phyloP scores from a whole-genome alignment of 1,140 invertebrate genomes.

The Adoxophyes honmai region DNA sequence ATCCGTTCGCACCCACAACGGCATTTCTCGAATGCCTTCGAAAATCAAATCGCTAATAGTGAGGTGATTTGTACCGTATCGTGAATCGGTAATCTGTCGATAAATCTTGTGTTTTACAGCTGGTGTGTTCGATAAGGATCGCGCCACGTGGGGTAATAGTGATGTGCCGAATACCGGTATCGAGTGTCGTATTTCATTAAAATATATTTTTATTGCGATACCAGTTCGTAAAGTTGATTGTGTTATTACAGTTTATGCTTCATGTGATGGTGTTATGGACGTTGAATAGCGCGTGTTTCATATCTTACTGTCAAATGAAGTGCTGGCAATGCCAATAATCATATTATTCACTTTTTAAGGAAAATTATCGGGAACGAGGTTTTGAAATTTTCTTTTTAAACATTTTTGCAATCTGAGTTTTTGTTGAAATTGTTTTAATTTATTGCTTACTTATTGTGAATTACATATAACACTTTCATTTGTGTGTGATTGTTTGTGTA shows the following conservation, averaged over 20 bases:
- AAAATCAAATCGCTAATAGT: conserved; percentile 60
- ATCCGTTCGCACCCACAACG: conserved; percentile 10
- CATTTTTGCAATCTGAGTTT: no score
- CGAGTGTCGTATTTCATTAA: conserved; percentile 8
- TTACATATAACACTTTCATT: no score
- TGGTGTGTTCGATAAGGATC: conserved; percentile 66
- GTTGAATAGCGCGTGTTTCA: neutral
- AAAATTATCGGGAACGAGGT: no score
- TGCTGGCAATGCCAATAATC: no score
- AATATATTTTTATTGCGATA: conserved; percentile 3
- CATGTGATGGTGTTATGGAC: neutral
- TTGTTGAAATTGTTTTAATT: no score
- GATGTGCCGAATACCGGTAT: conserved; percentile 41
- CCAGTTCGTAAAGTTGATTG: conserved; percentile 8
- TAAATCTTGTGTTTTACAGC: conserved; percentile 75
- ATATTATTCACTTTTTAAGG: no score
- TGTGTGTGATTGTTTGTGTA: no score
- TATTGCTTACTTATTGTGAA: no score
- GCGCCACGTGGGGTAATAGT: conserved; percentile 66
- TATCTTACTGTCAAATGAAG: neutral
- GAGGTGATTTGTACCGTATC: conserved; percentile 68
- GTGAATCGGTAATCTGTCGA: conserved; percentile 60
- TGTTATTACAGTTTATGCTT: neutral
- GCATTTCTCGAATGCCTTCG: conserved; percentile 12
- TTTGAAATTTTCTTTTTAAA: no score